Conservation (phyloP, 2,888 invertebrate species). For the Caenorhabditis drosophilae region DNA sequence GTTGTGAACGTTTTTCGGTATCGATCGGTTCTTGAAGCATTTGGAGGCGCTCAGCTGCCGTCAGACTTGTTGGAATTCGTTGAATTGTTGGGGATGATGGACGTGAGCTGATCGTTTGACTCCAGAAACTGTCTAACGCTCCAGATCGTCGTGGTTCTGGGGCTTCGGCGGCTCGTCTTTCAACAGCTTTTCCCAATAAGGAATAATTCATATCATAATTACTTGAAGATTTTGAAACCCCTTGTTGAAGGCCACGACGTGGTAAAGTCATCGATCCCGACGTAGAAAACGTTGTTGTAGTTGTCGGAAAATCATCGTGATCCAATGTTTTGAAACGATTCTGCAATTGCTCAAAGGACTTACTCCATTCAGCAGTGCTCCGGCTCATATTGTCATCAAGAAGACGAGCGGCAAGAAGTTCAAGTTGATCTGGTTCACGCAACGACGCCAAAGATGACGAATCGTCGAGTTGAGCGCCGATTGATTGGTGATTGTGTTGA, state of each 20-base stretch:
- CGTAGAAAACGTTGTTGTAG: slow-evolving; percentile 26
- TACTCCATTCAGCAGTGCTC: slow-evolving; percentile 59
- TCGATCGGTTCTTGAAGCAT: slow-evolving; percentile 61
- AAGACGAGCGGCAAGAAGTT: slow-evolving; percentile 33
- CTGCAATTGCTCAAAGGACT: slow-evolving; percentile 54
- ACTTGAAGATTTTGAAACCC: slow-evolving; percentile 50
- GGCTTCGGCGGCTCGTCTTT: slow-evolving; percentile 38
- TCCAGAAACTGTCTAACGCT: slow-evolving; percentile 56
- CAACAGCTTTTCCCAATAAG: slow-evolving; percentile 36
- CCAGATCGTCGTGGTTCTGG: slow-evolving; percentile 42
- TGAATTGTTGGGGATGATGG: slow-evolving; percentile 51
- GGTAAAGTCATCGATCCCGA: slow-evolving; percentile 39
- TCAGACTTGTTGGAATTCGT: slow-evolving; percentile 52
- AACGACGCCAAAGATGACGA: slow-evolving; percentile 19
- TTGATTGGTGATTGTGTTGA: slow-evolving; percentile 14
- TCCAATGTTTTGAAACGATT: slow-evolving; percentile 37
- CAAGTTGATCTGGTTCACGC: slow-evolving; percentile 31
- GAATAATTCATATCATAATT: slow-evolving; percentile 43
- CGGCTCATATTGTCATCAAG: slow-evolving; percentile 59
- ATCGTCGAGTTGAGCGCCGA: no score
- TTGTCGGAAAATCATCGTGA: slow-evolving; percentile 11
- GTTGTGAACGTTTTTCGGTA: slow-evolving; percentile 34
- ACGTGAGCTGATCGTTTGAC: slow-evolving; percentile 50
- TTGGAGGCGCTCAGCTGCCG: slow-evolving; percentile 65
- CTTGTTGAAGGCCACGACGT: slow-evolving; percentile 21